Percentiles rank a stretch among this genome's conserved stretches.
These are phyloP conservation scores for Apamea anceps DNA, from an alignment of 2,888 invertebrate species.

Conservation along the genomic window DNA sequence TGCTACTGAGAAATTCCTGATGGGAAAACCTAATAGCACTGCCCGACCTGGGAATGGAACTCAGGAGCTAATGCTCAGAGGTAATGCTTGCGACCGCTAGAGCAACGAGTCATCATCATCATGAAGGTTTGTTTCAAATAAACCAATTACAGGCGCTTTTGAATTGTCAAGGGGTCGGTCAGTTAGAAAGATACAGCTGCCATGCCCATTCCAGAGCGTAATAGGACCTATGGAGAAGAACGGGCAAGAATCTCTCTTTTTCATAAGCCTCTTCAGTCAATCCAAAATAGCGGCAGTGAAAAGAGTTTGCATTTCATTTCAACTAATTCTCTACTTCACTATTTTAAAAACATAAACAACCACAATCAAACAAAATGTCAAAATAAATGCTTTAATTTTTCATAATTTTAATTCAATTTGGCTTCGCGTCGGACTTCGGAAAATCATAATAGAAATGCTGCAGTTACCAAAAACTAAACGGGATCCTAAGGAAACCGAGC, in stretches of 20 bases:
- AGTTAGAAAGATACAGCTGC: background rate
- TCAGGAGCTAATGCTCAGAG: background rate
- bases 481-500: slow-evolving; percentile 69
- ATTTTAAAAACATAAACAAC: background rate
- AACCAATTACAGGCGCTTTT: no score
- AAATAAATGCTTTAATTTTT: background rate
- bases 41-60: background rate
- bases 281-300: background rate
- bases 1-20: background rate
- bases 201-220: background rate
- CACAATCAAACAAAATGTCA: slow-evolving; percentile 30
- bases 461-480: slow-evolving; percentile 71
- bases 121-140: background rate
- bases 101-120: background rate
- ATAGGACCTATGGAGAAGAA: background rate
- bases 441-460: slow-evolving; percentile 65
- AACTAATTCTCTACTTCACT: background rate
- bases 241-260: background rate
- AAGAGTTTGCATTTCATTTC: slow-evolving; percentile 11
- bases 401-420: background rate
- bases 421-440: slow-evolving; percentile 1
- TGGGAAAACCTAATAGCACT: background rate
- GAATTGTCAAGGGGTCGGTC: no score
- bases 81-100: background rate
- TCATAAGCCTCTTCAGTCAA: no score